Conservation (phyloP, 1,140 invertebrate species). For the Goniozus legneri region DNA sequence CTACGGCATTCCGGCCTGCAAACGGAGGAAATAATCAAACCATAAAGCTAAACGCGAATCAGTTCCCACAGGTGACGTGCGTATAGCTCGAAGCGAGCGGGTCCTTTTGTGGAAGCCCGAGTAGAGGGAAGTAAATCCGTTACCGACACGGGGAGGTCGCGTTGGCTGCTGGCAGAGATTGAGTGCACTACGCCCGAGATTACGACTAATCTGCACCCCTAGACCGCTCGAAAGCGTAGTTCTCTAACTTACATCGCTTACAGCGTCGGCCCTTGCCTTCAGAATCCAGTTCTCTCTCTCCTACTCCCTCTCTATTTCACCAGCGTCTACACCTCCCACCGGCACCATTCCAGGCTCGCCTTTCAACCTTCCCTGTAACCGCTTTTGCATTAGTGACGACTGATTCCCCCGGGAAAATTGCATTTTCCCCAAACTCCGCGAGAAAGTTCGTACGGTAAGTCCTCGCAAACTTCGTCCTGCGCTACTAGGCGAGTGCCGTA, state of each 20-base stretch:
- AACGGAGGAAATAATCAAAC: no score
- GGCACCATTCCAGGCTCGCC: slow-evolving; percentile 8
- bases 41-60: no score
- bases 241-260: slow-evolving; percentile 34
- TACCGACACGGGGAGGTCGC: background rate
- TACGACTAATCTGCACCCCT: slow-evolving; percentile 34
- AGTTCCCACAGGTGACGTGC: no score
- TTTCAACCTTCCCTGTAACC: slow-evolving; percentile 5
- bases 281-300: slow-evolving; percentile 1
- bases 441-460: no score
- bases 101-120: no score
- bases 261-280: slow-evolving; percentile 29
- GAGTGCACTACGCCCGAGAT: slow-evolving; percentile 32
- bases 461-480: no score
- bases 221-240: slow-evolving; percentile 27
- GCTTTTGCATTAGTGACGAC: slow-evolving; percentile 20
- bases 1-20: no score
- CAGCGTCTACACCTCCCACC: background rate
- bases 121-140: no score
- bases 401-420: slow-evolving; percentile 27
- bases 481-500: no score
- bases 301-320: slow-evolving; percentile 2
- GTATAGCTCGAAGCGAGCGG: no score
- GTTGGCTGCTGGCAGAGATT: slow-evolving; percentile 10
- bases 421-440: no score